These are phyloP conservation scores for Rostratula benghalensis DNA, from an alignment of 2,113 vertebrate genomes.

Conservation along the genomic window DNA sequence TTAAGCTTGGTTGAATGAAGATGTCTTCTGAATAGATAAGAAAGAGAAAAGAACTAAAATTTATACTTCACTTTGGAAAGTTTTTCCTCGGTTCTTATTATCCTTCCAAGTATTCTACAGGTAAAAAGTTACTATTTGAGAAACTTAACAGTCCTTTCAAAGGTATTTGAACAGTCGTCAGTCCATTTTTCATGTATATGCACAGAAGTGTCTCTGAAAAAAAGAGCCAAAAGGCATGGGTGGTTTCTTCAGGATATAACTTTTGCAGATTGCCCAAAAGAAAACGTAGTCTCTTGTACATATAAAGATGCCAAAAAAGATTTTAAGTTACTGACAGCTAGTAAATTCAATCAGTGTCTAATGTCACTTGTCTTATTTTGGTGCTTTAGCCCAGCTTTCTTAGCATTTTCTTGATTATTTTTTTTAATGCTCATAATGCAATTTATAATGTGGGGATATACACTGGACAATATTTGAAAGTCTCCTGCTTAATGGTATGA, in stretches of 20 bases:
- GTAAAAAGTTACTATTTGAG: not conserved
- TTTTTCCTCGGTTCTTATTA: not conserved
- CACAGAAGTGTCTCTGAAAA: not conserved
- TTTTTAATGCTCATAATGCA: not conserved
- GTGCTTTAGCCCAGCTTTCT: not conserved
- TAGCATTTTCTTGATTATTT: fast-evolving
- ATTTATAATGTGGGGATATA: not conserved
- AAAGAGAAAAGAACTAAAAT: not conserved
- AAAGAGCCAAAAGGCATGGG: not conserved
- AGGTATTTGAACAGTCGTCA: not conserved
- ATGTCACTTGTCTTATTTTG: not conserved
- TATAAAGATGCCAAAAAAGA: not conserved
- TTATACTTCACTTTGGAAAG: not conserved
- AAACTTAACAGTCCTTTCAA: not conserved
- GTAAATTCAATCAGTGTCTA: not conserved
- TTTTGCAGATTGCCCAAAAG: not conserved
- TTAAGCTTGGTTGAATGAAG: not conserved
- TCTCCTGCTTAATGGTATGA: not conserved
- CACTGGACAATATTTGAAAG: not conserved
- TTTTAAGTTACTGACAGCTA: not conserved
- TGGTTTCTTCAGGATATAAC: not conserved
- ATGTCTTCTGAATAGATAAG: not conserved
- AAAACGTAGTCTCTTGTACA: fast-evolving
- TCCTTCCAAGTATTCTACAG: not conserved
- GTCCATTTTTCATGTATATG: not conserved